phyloP scores from a whole-genome alignment of 2,797 vertebrate species.

The Acestrorhynchus altus region DNA sequence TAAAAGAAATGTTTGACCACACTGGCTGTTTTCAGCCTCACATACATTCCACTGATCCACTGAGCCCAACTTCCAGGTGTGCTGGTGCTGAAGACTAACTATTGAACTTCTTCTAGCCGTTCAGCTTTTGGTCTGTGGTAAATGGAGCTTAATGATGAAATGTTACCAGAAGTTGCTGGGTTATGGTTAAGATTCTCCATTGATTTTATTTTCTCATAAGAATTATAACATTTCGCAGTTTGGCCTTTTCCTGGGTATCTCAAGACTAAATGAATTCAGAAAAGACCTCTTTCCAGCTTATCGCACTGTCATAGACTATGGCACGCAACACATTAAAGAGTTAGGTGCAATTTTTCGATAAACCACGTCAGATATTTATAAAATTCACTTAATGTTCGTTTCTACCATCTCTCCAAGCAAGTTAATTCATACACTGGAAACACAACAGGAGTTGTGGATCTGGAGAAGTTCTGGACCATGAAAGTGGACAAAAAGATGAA shows the following conservation, averaged over 20 bases:
- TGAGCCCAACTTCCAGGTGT: constrained; percentile 68
- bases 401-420: constrained; percentile 65
- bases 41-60: constrained; percentile 64
- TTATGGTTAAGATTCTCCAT: not conserved
- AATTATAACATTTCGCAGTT: no score
- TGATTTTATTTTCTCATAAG: no score
- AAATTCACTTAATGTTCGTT: constrained; percentile 60
- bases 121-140: constrained; percentile 15
- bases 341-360: constrained; percentile 26
- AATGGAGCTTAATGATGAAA: not conserved
- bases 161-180: constrained; percentile 43
- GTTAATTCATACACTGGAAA: constrained; percentile 91
- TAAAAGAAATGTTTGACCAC: not conserved
- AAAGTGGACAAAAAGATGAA: constrained; percentile 91
- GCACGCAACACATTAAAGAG: constrained; percentile 30
- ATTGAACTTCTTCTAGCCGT: constrained; percentile 31
- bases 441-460: constrained; percentile 83
- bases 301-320: constrained; percentile 38
- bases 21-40: constrained; percentile 54
- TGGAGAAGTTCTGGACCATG: constrained; percentile 86
- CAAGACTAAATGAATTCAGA: not conserved
- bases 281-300: not conserved
- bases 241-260: not conserved
- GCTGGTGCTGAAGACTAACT: constrained; percentile 60
- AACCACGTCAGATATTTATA: not conserved